Conservation (phyloP, 2,888 invertebrate species). For the Oscheius sp. region DNA sequence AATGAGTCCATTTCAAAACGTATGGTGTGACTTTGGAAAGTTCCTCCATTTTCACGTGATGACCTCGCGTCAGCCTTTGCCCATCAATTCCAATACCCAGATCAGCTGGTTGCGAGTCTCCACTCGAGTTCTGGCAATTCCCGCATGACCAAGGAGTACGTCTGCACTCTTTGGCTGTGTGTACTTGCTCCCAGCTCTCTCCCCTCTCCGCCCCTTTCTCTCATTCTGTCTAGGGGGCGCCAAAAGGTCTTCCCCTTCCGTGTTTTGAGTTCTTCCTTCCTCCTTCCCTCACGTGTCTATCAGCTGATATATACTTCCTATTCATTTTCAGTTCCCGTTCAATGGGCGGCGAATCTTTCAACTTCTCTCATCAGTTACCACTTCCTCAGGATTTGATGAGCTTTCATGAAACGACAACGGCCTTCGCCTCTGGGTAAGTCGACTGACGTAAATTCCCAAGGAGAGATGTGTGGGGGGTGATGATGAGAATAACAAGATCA, state of each 20-base stretch:
- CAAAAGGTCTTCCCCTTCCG: neutral
- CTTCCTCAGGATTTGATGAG: neutral
- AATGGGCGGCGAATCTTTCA: conserved; percentile 17
- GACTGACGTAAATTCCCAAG: no score
- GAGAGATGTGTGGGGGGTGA: no score
- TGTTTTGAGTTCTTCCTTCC: neutral
- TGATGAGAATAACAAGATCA: no score
- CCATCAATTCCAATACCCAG: no score
- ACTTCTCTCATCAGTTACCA: neutral
- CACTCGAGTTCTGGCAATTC: neutral
- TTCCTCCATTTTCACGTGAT: no score
- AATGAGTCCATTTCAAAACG: no score
- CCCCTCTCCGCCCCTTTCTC: conserved; percentile 19
- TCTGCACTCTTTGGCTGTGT: conserved; percentile 27
- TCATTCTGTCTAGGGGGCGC: neutral
- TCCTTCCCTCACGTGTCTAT: conserved; percentile 7
- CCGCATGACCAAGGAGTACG: conserved; percentile 15
- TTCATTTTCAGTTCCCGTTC: conserved; percentile 11
- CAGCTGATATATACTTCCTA: conserved; percentile 1
- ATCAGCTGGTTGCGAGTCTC: neutral
- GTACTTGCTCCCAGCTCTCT: conserved; percentile 20
- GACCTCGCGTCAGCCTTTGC: no score
- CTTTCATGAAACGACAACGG: conserved; percentile 10
- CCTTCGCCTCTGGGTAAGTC: conserved; percentile 1
- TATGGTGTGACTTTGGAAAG: no score